A percentile compares a stretch with the other conserved stretches of the same genome.
Evolutionary conservation across 2,113 vertebrate genomes (phyloP).

Genomic region (Toxostoma redivivum): DNA sequence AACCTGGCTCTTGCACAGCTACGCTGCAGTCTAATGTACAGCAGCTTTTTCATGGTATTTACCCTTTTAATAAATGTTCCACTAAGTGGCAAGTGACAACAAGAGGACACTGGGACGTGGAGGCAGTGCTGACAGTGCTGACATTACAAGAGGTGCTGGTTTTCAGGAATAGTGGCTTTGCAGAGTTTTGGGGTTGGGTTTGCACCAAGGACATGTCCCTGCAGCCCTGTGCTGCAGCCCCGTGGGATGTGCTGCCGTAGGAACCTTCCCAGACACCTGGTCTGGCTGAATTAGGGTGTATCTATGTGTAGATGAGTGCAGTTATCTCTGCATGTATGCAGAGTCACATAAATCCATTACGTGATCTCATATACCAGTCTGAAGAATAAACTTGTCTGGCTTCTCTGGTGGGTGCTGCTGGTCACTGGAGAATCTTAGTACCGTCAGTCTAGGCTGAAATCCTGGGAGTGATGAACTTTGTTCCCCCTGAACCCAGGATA

Average conservation of each 20-base stretch:
- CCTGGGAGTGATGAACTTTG: accelerated
- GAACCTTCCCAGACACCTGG: not conserved
- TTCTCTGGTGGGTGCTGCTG: not conserved
- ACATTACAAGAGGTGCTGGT: not conserved
- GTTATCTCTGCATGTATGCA: not conserved
- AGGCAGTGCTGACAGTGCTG: not conserved
- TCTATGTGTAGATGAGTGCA: not conserved
- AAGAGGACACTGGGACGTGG: not conserved
- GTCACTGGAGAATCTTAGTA: not conserved
- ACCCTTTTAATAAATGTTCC: not conserved
- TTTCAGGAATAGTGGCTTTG: not conserved
- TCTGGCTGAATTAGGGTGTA: not conserved
- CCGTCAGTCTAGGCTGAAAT: not conserved
- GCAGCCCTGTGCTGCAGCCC: not conserved
- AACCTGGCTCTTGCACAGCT: accelerated
- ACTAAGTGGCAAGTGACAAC: not conserved
- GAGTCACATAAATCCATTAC: not conserved
- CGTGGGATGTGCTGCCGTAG: not conserved
- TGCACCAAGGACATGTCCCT: not conserved
- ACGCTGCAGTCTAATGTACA: not conserved
- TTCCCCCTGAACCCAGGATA: not conserved
- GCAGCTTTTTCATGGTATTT: no score
- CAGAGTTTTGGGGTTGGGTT: not conserved
- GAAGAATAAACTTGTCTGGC: not conserved
- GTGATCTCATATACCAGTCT: not conserved